Percentiles rank a stretch among this genome's conserved stretches.
These are phyloP conservation scores for Illadopsis cleaveri DNA, from an alignment of 2,113 vertebrate genomes.

Conservation along the genomic window DNA sequence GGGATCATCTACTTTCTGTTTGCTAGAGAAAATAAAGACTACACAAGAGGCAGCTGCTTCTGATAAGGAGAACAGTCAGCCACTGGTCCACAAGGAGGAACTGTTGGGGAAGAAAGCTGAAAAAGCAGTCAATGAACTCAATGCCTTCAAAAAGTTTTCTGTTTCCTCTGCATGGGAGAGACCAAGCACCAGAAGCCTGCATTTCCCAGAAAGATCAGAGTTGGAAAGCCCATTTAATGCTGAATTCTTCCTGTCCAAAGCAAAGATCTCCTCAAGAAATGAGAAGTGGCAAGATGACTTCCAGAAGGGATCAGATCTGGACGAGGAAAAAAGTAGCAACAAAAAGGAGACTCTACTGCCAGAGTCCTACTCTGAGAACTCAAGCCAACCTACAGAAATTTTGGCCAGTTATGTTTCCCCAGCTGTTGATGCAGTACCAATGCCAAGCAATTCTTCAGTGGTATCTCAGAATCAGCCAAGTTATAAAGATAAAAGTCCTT, in stretches of 20 bases:
- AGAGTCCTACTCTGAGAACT: background rate
- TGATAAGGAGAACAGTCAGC: background rate
- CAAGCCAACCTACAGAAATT: background rate
- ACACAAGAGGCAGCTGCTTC: background rate
- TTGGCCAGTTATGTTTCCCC: background rate
- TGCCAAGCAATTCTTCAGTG: conserved; percentile 6
- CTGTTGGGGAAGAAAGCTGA: conserved; percentile 15
- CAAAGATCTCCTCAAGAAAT: conserved; percentile 28
- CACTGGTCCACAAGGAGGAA: background rate
- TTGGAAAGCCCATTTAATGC: background rate
- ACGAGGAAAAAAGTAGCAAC: background rate
- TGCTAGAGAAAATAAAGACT: background rate
- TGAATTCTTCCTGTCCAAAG: conserved; percentile 28
- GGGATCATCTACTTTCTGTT: background rate
- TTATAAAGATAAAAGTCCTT: conserved; percentile 74
- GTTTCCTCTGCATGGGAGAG: conserved; percentile 74
- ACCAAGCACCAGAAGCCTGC: conserved; percentile 74
- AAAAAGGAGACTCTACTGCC: conserved; percentile 1
- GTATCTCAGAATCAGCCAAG: conserved; percentile 8
- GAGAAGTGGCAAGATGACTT: conserved; percentile 60
- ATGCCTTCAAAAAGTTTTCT: conserved; percentile 73
- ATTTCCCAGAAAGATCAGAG: conserved; percentile 63
- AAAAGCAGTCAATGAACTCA: conserved; percentile 18
- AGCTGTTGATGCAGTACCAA: background rate
- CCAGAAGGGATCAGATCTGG: conserved; percentile 18